These are phyloP conservation scores for Apteryx mantelli DNA, from an alignment of 2,113 vertebrate genomes.

Conservation along the genomic window DNA sequence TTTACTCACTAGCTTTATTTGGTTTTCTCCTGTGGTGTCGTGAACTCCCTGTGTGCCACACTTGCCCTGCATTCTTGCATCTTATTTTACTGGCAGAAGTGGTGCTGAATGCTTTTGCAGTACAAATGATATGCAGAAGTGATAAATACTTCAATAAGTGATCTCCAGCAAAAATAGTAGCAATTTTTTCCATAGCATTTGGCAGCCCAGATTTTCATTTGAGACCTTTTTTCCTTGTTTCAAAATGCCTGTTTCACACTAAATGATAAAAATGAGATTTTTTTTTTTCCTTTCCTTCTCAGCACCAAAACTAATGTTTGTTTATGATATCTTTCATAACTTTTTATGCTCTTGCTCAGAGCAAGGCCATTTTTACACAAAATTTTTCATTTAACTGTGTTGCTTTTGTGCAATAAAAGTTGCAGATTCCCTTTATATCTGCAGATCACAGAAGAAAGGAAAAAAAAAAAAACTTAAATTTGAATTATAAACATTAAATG, in stretches of 20 bases:
- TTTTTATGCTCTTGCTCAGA: not conserved
- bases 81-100: not conserved
- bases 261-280: not conserved
- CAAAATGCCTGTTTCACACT: not conserved
- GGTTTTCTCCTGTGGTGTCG: not conserved
- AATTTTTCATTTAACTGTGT: not conserved
- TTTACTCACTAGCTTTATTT: not conserved
- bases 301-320: not conserved
- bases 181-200: not conserved
- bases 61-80: not conserved
- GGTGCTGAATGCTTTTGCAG: not conserved
- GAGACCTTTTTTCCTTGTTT: not conserved
- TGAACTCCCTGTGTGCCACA: not conserved
- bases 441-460: not conserved
- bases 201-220: not conserved
- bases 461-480: not conserved
- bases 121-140: not conserved
- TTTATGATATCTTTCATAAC: not conserved
- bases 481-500: not conserved
- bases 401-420: not conserved
- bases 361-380: not conserved
- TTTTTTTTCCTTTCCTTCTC: not conserved
- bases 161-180: not conserved
- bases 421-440: not conserved
- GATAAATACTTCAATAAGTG: not conserved